A percentile compares a stretch with the other conserved stretches of the same genome.
These are phyloP conservation scores for Urosaurus nigricauda DNA, from an alignment of 2,797 vertebrate species.

Conservation along the genomic window DNA sequence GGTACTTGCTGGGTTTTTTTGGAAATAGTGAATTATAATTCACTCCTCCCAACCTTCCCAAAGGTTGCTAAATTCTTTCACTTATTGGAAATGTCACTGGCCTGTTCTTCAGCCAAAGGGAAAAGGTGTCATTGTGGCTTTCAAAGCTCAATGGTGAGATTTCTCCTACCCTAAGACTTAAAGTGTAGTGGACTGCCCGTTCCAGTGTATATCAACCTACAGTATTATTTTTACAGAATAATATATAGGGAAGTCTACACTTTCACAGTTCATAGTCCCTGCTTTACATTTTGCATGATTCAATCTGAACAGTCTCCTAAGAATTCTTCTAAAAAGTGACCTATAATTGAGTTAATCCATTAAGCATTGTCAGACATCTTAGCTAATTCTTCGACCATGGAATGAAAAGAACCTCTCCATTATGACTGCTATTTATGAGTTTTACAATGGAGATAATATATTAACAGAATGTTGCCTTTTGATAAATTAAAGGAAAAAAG, in stretches of 20 bases:
- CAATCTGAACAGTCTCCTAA: background rate
- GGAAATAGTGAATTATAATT: background rate
- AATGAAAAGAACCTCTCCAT: background rate
- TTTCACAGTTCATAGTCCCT: background rate
- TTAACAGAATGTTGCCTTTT: background rate
- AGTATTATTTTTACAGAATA: background rate
- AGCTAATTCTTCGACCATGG: background rate
- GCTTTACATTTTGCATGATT: background rate
- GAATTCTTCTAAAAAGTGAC: constrained; percentile 13
- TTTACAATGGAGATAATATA: background rate
- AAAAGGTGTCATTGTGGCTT: background rate
- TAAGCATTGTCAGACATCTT: background rate
- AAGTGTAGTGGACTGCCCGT: background rate
- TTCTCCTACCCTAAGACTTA: background rate
- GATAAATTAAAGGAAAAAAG: background rate
- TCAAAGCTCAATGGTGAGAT: background rate
- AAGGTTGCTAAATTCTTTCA: background rate
- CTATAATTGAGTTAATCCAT: background rate
- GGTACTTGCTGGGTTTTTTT: background rate
- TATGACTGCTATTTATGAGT: background rate
- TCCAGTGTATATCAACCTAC: background rate
- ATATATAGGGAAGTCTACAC: background rate
- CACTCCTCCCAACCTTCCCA: background rate
- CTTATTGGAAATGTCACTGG: background rate
- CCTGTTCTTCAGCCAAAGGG: background rate